Evolutionary conservation across 2,113 vertebrate species (phyloP).

Genomic region (Crotalus helleri): DNA sequence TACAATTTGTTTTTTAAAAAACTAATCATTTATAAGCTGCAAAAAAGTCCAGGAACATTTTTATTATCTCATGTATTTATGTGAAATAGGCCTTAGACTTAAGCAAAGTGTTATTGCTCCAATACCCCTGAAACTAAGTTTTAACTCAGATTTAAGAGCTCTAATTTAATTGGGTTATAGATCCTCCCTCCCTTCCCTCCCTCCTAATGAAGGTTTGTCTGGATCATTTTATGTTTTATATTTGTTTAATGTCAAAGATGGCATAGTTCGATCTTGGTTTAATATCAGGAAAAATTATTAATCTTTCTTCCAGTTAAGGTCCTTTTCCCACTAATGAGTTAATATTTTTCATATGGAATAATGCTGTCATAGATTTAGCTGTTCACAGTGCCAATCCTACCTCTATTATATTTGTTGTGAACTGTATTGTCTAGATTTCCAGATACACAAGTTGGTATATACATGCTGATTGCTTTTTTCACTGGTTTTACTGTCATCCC

Average conservation of each 20-base stretch:
- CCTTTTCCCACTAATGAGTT: neutral
- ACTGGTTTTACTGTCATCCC: neutral
- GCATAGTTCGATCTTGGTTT: neutral
- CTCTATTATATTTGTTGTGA: neutral
- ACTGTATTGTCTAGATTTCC: neutral
- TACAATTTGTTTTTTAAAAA: neutral
- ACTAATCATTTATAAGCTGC: neutral
- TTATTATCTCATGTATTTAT: slow-evolving; percentile 10
- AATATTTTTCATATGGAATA: neutral
- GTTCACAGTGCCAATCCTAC: neutral
- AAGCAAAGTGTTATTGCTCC: slow-evolving; percentile 18
- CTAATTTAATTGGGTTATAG: slow-evolving; percentile 21
- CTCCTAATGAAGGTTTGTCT: neutral
- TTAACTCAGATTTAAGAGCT: slow-evolving; percentile 17
- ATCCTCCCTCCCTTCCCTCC: neutral
- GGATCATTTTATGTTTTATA: neutral
- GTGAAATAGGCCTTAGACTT: slow-evolving; percentile 15
- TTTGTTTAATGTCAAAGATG: neutral
- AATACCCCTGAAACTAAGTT: slow-evolving; percentile 3
- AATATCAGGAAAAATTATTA: neutral
- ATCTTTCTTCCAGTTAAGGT: neutral
- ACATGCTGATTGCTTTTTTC: neutral
- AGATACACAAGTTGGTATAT: neutral
- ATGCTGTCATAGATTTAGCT: neutral
- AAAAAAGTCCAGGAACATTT: neutral